Base-by-base conservation (phyloP, 2,113 vertebrate species). In the Ctenomys sociabilis region DNA sequence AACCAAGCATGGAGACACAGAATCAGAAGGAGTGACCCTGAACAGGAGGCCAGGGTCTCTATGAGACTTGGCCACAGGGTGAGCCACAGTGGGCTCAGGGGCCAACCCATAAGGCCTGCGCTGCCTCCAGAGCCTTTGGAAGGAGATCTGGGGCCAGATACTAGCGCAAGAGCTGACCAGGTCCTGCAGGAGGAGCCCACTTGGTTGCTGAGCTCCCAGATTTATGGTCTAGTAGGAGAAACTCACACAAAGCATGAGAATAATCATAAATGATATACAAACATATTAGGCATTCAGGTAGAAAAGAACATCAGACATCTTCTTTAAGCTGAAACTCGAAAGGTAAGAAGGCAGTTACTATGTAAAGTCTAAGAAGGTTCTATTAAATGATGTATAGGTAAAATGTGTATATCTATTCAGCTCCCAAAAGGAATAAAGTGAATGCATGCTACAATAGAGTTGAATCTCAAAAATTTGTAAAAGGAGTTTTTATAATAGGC, bases 311-410 rank as follows among this genome's bases (percentile, higher is more conserved):
- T 73, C 88, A 89, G 85, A 88, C 45, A 24, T 21, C 43, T 49
- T 43, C 78, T 40, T 16, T 30, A 54, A 70, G 43, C 26, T 84
- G 85, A 97, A 83, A 92, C 16, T 7, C 59, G 28, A 92, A 96
- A 73, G 57, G 35, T 11, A 17, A 77, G 80, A n/a, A 78, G 75
- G 35, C 45, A 49, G n/a, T 94, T 57, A 19, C 30, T 80, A 45
- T 37, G 30, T 75, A 61, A 54, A 87, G 66, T 49, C 22, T 52
- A 85, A 45, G 16, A 19, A 85, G 72, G n/a, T 19, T 63, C 13
- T 30, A 14, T 35, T 32, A 75, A 32, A 35, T 85, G 54, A n/a
- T 3, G 37, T 63, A 61, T 16, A 82, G 72, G 52, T 10, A 83
- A 88, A 77, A 87, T 32, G 43, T 57, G 14, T 17, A 0, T n/a